Conservation (phyloP, 2,113 vertebrate species). For the Tursiops truncatus region DNA sequence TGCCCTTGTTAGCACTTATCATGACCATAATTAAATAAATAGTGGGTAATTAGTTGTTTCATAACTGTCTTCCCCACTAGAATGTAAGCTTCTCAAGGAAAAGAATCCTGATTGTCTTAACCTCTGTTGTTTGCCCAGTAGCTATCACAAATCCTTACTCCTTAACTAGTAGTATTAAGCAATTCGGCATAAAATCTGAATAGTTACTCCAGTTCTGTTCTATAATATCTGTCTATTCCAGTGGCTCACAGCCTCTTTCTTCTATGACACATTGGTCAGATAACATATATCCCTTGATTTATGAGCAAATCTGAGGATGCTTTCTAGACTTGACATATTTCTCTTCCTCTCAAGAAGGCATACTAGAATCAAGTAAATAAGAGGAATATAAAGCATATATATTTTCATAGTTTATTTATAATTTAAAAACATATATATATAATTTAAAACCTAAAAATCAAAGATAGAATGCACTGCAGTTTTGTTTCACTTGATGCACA, state of each 20-base stretch:
- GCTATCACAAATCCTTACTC: background rate
- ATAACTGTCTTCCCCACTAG: background rate
- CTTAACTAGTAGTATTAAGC: background rate
- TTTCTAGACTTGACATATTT: background rate
- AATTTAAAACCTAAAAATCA: background rate
- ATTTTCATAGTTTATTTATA: background rate
- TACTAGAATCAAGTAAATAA: background rate
- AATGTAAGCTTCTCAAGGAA: background rate
- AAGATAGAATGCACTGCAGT: background rate
- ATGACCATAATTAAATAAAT: background rate
- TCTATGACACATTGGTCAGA: background rate
- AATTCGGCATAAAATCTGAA: background rate
- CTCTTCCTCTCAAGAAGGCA: background rate
- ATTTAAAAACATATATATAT: background rate
- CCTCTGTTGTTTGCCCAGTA: background rate
- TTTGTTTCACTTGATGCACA: conserved; percentile 18
- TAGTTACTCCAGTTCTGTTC: background rate
- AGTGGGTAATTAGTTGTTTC: background rate
- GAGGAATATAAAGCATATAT: background rate
- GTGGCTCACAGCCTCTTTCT: background rate
- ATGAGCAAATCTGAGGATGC: background rate
- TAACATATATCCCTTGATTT: background rate
- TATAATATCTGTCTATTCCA: background rate
- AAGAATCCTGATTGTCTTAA: background rate
- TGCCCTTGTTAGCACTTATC: background rate